Conservation (phyloP, 1,140 invertebrate genomes). For the Dinothrombium tinctorium region DNA sequence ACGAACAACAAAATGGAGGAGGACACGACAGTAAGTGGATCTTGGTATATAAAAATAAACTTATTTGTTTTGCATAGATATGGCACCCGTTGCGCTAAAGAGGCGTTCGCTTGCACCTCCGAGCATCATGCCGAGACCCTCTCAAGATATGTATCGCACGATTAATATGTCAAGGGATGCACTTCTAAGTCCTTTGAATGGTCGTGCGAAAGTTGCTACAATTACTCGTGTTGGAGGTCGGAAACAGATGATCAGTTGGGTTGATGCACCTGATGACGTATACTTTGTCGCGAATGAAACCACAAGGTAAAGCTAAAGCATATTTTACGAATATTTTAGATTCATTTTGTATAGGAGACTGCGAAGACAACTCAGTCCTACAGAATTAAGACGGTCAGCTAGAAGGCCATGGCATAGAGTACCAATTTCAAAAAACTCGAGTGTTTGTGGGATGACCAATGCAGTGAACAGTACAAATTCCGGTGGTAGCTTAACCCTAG, state of each 20-base stretch:
- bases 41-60: constrained; percentile 7
- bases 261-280: constrained; percentile 89
- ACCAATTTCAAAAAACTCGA: constrained; percentile 8
- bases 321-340: background rate
- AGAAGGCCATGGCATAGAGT: constrained; percentile 51
- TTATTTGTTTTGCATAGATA: constrained; percentile 5
- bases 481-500: too few relatives aligned
- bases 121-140: constrained; percentile 3
- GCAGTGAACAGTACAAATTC: background rate
- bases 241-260: constrained; percentile 85
- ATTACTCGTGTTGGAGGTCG: constrained; percentile 32
- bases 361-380: constrained; percentile 46
- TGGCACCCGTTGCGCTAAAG: constrained; percentile 18
- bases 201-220: constrained; percentile 41
- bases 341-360: constrained; percentile 37
- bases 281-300: constrained; percentile 73
- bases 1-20: constrained; percentile 48
- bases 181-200: constrained; percentile 23
- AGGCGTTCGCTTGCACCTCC: constrained; percentile 10
- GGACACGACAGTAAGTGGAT: constrained; percentile 37
- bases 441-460: background rate
- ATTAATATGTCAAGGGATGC: constrained; percentile 16
- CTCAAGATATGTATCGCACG: constrained; percentile 3
- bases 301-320: constrained; percentile 44
- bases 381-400: constrained; percentile 60